Evolutionary conservation across 2,113 vertebrate genomes (phyloP), one percentile per base, ranked within the genome.

Genomic region (Boleophthalmus pectinirostris): DNA sequence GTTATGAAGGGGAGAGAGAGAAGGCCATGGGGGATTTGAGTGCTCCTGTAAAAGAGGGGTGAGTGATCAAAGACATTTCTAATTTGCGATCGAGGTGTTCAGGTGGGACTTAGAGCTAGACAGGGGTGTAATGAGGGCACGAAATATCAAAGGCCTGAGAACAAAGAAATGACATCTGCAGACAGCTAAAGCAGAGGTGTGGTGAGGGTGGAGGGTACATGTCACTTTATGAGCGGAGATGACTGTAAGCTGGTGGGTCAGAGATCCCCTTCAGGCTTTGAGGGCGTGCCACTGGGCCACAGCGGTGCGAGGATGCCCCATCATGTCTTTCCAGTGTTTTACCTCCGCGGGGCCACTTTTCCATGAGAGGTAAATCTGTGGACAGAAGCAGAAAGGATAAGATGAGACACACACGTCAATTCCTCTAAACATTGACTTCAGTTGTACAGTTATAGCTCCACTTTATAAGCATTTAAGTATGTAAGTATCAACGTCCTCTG

Each of bases 261-360:
- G 71, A 82, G 73, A 82, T 75, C 83, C 71, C 46, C 72, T 33
- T 98, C 94, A 99, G 92, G 98, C 96, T 88, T 99, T 99, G 80
- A 99, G 95, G 92, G 98, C 95, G 75, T 99, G 98, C 98, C 98
- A 99, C 89, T 99, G 98, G 79, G 97, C 96, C 92, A 99, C 98
- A 0, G 96, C 92, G 75, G 96, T 95, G 79, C 98, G 96, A 49
- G 98, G 97, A 24, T 95, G 96, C 71, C 97, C 95, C 70, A 99
- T 98, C 98, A 99, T 99, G 93, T 99, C 98, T 91, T 99, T 99
- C 98, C 98, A 99, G 92, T 99, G 98, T 84, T 98, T 98, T 73
- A 98, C 98, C 87, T 98, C 98, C 4, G 96, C 97, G 0, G 97
- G 97, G 65, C 98, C 98, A 14, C 98, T 99, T 93, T 99, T 99